These are phyloP conservation scores for Yponomeuta plumbellus DNA, from an alignment of 2,888 invertebrate genomes.

Conservation along the genomic window DNA sequence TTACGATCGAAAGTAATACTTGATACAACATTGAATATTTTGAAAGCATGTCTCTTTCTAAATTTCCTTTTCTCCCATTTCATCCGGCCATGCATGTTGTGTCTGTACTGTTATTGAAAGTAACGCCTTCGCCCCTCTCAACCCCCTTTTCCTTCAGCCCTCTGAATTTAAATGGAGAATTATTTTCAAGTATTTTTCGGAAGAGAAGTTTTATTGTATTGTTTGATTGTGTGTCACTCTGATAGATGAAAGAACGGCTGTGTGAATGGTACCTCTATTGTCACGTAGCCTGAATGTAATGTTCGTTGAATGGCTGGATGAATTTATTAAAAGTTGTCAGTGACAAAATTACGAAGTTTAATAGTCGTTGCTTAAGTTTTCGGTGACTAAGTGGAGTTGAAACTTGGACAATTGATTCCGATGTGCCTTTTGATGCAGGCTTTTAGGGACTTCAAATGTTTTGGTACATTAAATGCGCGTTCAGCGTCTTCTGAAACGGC, in stretches of 20 bases:
- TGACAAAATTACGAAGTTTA: conserved; percentile 45
- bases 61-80: too few relatives aligned
- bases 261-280: conserved; percentile 60
- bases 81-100: not conserved
- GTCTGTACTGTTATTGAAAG: not conserved
- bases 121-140: conserved; percentile 28
- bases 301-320: conserved; percentile 49
- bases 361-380: conserved; percentile 49
- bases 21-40: too few relatives aligned
- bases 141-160: conserved; percentile 42
- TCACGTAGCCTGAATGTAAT: conserved; percentile 54
- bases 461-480: not conserved
- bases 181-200: conserved; percentile 75
- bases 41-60: too few relatives aligned
- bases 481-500: not conserved
- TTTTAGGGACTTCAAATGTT: not conserved
- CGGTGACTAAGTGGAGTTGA: conserved; percentile 34
- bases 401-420: conserved; percentile 20
- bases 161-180: conserved; percentile 75
- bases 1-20: too few relatives aligned
- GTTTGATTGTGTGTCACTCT: conserved; percentile 75
- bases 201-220: conserved; percentile 75
- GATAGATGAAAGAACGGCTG: conserved; percentile 69
- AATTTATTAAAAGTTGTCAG: conserved; percentile 69
- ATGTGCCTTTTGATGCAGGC: conserved; percentile 3